Evolutionary conservation across 2,113 vertebrate species (phyloP).

Genomic region (Zeus faber): DNA sequence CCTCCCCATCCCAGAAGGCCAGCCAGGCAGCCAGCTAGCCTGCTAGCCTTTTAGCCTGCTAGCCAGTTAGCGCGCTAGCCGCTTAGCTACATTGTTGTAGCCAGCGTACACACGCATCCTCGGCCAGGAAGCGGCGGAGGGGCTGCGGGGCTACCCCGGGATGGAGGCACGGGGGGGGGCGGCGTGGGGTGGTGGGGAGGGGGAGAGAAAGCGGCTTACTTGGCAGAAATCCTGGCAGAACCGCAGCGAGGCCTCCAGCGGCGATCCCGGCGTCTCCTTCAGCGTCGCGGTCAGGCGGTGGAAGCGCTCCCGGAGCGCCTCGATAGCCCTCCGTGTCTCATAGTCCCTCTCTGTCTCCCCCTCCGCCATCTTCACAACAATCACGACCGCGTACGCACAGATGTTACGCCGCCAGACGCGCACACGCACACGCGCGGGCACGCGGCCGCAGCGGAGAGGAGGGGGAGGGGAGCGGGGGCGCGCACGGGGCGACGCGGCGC

Average conservation of each 20-base stretch:
- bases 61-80: constrained; percentile 39
- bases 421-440: constrained; percentile 73
- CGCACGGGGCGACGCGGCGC: constrained; percentile 7
- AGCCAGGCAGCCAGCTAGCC: constrained; percentile 47
- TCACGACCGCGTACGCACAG: constrained; percentile 92
- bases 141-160: constrained; percentile 67
- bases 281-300: constrained; percentile 81
- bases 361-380: constrained; percentile 99
- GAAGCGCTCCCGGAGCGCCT: constrained; percentile 82
- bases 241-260: constrained; percentile 84
- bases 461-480: too few relatives aligned
- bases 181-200: too few relatives aligned
- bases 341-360: constrained; percentile 93
- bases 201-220: constrained; percentile 72
- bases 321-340: constrained; percentile 80
- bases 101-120: constrained; percentile 72
- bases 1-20: constrained; percentile 47
- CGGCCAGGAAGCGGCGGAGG: constrained; percentile 71
- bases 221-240: constrained; percentile 96
- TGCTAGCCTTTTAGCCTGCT: too few relatives aligned
- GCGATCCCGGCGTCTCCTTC: constrained; percentile 75
- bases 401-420: constrained; percentile 72
- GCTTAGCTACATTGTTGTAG: constrained; percentile 73
- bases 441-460: too few relatives aligned
- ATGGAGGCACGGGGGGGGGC: constrained; percentile 53